phyloP scores from a whole-genome alignment of 2,113 vertebrate species.

The Vulpes vulpes region DNA sequence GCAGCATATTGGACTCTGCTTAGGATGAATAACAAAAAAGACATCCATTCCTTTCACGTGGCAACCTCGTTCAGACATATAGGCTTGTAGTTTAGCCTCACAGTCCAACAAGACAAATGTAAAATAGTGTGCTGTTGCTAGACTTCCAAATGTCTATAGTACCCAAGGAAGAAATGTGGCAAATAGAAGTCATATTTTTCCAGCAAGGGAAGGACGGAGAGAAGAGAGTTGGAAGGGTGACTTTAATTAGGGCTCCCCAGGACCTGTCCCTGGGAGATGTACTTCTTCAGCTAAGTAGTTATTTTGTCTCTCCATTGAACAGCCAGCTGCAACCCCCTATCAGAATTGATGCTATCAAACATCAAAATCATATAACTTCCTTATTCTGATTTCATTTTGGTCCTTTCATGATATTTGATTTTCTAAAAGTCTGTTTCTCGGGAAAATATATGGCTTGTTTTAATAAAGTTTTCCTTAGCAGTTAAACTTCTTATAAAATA shows the following conservation, averaged over 20 bases:
- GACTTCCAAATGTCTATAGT: background rate
- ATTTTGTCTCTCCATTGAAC: background rate
- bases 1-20: background rate
- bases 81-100: background rate
- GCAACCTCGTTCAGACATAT: background rate
- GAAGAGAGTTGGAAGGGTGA: background rate
- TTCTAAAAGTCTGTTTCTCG: background rate
- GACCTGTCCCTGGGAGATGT: background rate
- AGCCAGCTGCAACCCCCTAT: background rate
- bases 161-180: background rate
- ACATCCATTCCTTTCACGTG: background rate
- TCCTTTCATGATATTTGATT: background rate
- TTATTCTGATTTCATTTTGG: background rate
- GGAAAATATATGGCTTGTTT: background rate
- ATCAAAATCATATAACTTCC: background rate
- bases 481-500: background rate
- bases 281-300: background rate
- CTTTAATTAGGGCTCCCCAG: background rate
- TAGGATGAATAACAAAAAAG: background rate
- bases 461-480: background rate
- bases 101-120: background rate
- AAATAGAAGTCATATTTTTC: slow-evolving; percentile 24
- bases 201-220: background rate
- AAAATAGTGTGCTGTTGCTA: background rate
- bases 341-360: background rate